Evolutionary conservation across 2,113 vertebrate species (phyloP), one percentile per base, ranked within the genome.

Genomic region (Scophthalmus maximus): DNA sequence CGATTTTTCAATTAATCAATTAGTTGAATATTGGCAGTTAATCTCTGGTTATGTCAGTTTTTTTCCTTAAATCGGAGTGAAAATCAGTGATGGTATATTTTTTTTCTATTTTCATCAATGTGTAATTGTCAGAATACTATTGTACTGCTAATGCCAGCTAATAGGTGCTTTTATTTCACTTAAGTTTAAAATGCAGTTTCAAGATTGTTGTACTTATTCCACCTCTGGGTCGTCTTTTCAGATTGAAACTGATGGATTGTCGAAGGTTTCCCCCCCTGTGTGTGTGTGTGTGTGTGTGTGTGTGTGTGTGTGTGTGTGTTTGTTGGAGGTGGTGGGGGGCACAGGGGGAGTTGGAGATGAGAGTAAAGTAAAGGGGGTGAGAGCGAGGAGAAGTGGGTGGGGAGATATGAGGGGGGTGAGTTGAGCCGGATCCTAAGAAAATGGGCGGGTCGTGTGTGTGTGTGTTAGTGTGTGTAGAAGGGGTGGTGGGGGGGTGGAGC

Each of bases 401-500:
- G 47, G 55, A 44, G n/a, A 5, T 42, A 60, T n/a, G 29, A 3
- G 9, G 58, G 10, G 9, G 53, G 38, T 17, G 30, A 61, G 42
- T 9, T n/a, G 49, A 55, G 38, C n/a, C 17, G 36, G 14, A 46
- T 61, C 17, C 76, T 38, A 58, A 68, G 44, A 59, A 47, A 71
- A 38, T n/a, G 36, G 42, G 18, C 32, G 46, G 30, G 61, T 1
- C 30, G 27, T 22, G 47, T n/a, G 50, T 46, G 18, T 58, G 47
- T 56, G 32, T 32, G 53, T 49, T 64, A 50, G 63, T 60, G 73
- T 42, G 63, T 3, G 38, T 23, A 23, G 18, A 25, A 2, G 32
- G 30, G 23, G 70, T 8, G 55, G 50, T 44, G 30, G 18, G 12
- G 75, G 55, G 87, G 88, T 75, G 88, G 87, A 81, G 88, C 81